Evolutionary conservation across 2,797 vertebrate species (phyloP).

Genomic region (Mormyrops boulengeri): DNA sequence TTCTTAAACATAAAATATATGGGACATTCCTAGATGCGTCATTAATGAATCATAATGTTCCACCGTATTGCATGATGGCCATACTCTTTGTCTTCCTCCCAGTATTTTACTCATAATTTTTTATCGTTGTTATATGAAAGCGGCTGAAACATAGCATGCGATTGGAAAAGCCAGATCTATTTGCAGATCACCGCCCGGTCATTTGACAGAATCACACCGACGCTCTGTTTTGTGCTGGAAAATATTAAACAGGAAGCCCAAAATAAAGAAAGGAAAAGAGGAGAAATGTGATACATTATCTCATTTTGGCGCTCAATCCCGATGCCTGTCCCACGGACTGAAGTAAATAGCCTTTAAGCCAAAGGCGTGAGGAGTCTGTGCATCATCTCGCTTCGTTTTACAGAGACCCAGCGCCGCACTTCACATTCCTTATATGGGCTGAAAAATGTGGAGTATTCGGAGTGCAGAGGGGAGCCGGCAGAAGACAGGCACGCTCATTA

Average conservation of each 20-base stretch:
- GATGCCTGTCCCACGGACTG: not conserved
- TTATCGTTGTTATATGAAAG: not conserved
- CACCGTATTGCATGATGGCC: not conserved
- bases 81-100: not conserved
- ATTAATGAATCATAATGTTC: not conserved
- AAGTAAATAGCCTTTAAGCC: not conserved
- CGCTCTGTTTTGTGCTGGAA: not conserved
- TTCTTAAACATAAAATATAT: not conserved
- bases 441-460: not conserved
- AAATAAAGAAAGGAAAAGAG: not conserved
- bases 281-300: not conserved
- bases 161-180: not conserved
- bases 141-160: not conserved
- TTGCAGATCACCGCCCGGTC: not conserved
- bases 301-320: not conserved
- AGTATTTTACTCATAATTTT: constrained; percentile 2
- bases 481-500: not conserved
- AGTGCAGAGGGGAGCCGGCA: not conserved
- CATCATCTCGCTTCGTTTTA: not conserved
- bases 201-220: not conserved
- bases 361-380: not conserved
- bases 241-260: not conserved
- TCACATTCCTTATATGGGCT: not conserved
- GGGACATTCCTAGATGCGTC: not conserved
- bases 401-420: not conserved